These are phyloP conservation scores for Lamellibrachia luymesi DNA, from an alignment of 1,140 invertebrate genomes.

Conservation along the genomic window DNA sequence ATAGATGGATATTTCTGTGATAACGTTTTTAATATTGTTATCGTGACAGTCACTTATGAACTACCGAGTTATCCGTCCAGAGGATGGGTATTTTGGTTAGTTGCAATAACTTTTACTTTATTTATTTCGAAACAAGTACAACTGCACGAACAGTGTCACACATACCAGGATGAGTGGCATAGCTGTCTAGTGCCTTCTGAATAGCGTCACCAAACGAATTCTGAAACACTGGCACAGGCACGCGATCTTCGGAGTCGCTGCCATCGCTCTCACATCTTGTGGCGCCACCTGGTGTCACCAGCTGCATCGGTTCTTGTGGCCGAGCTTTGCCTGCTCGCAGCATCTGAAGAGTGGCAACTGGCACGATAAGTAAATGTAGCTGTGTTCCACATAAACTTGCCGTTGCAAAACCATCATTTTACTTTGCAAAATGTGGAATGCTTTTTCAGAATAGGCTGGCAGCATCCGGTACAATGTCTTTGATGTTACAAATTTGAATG, in stretches of 20 bases:
- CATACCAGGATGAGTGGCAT: background rate
- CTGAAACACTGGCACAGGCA: slow-evolving; percentile 5
- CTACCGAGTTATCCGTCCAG: too few species aligned
- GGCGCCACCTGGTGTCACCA: background rate
- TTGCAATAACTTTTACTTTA: background rate
- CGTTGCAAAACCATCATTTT: background rate
- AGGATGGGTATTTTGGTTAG: too few species aligned
- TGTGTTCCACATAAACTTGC: background rate
- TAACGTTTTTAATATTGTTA: too few species aligned
- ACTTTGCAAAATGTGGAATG: background rate
- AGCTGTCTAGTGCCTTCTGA: slow-evolving; percentile 15
- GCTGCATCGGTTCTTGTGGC: background rate
- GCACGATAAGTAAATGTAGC: background rate
- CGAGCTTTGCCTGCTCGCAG: slow-evolving; percentile 10
- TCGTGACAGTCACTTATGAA: too few species aligned
- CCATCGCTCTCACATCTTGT: background rate
- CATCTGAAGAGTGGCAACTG: background rate
- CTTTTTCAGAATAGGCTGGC: background rate
- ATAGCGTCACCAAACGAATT: slow-evolving; percentile 16
- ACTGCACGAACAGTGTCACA: background rate
- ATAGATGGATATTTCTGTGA: too few species aligned
- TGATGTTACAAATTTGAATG: background rate
- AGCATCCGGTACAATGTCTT: background rate
- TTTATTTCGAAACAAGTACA: background rate
- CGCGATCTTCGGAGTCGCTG: background rate